Conservation (phyloP, 2,797 vertebrate species). For the Siniperca scherzeri region DNA sequence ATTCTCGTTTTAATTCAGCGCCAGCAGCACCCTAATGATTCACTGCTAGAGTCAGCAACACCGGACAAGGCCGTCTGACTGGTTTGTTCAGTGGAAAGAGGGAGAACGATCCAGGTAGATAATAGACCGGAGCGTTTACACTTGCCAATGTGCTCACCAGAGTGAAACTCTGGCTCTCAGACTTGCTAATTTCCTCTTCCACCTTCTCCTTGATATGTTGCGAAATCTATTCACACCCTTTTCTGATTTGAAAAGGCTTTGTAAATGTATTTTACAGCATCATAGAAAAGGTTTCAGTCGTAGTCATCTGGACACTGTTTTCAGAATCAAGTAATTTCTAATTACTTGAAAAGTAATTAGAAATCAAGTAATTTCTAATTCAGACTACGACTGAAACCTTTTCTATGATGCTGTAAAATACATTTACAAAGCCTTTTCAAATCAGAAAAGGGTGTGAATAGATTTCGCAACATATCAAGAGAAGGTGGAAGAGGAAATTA, state of each 20-base stretch:
- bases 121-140: constrained; percentile 51
- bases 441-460: too few species aligned
- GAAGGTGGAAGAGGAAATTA: too few species aligned
- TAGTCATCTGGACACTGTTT: too few species aligned
- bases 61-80: constrained; percentile 69
- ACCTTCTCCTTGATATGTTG: constrained; percentile 43
- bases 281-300: too few species aligned
- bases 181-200: constrained; percentile 55
- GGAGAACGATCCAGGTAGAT: constrained; percentile 46
- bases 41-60: constrained; percentile 52
- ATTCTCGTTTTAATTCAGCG: constrained; percentile 75
- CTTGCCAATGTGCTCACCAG: constrained; percentile 36
- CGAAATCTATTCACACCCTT: constrained; percentile 56
- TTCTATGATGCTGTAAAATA: too few species aligned
- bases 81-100: constrained; percentile 66
- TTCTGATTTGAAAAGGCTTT: constrained; percentile 32
- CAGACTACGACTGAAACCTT: too few species aligned
- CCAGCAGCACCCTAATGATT: constrained; percentile 71
- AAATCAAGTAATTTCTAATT: too few species aligned
- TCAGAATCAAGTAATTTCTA: too few species aligned
- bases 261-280: constrained; percentile 13
- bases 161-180: constrained; percentile 66
- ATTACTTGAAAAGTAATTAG: too few species aligned
- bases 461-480: too few species aligned
- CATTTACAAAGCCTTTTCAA: too few species aligned